Evolutionary conservation across 2,113 vertebrate genomes (phyloP).

Genomic region (Malurus melanocephalus): DNA sequence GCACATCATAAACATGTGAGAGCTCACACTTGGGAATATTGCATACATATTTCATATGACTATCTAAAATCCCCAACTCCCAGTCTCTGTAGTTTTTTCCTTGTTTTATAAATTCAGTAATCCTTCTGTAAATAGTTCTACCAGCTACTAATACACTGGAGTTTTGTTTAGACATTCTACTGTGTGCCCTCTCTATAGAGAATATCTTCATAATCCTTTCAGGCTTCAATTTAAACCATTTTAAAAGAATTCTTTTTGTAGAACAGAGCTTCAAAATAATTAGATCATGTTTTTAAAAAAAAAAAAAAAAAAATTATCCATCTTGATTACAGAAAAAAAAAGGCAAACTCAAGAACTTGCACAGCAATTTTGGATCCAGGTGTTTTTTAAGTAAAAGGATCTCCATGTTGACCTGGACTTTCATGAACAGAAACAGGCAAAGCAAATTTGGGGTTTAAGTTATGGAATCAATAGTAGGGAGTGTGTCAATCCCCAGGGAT

Average conservation of each 20-base stretch:
- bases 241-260: neutral
- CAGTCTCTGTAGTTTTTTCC: neutral
- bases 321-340: neutral
- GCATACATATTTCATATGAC: neutral
- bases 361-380: neutral
- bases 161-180: neutral
- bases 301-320: neutral
- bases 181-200: neutral
- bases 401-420: neutral
- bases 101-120: neutral
- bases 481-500: neutral
- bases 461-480: neutral
- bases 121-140: neutral
- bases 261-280: neutral
- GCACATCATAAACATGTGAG: neutral
- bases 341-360: neutral
- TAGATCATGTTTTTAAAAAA: neutral
- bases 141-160: neutral
- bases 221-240: neutral
- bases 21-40: neutral
- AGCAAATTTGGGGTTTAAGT: neutral
- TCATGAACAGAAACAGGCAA: neutral
- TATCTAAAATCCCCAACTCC: neutral
- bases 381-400: neutral
- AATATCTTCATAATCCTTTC: neutral